A percentile compares a stretch with the other conserved stretches of the same genome.
These are phyloP conservation scores for Cliona cf. orientalis DNA, from an alignment of 37 sponge, comb jelly and placozoan genomes.

Conservation along the genomic window DNA sequence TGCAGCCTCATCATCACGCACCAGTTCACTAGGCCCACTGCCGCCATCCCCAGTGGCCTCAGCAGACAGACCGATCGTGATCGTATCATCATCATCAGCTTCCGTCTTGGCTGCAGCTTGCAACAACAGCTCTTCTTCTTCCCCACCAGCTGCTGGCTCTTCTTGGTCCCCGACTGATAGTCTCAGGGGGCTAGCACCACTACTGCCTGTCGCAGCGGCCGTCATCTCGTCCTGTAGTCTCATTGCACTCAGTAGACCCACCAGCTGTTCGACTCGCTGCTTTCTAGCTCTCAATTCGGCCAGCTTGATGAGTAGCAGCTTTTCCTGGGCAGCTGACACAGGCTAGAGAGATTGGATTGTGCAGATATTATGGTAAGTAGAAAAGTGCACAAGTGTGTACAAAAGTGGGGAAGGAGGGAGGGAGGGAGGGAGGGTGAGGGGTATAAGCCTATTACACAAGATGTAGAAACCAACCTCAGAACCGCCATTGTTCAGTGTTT, in stretches of 20 bases:
- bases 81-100: not conserved
- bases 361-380: too few relatives aligned
- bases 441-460: too few relatives aligned
- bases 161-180: too few relatives aligned
- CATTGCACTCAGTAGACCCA: slow-evolving; percentile 16
- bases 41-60: not conserved
- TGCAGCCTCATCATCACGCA: not conserved
- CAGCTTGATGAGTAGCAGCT: slow-evolving; percentile 18
- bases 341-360: too few relatives aligned
- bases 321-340: slow-evolving; percentile 16
- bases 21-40: slow-evolving; percentile 3
- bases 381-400: too few relatives aligned
- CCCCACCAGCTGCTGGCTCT: too few relatives aligned
- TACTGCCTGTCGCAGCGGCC: too few relatives aligned
- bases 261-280: slow-evolving; percentile 31
- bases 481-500: too few relatives aligned
- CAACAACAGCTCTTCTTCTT: not conserved
- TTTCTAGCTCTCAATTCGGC: slow-evolving; percentile 38
- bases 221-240: not conserved
- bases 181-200: too few relatives aligned
- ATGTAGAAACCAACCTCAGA: too few relatives aligned
- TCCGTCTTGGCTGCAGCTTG: not conserved
- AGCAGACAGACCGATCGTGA: not conserved
- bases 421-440: too few relatives aligned
- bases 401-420: too few relatives aligned